Conservation (phyloP, 2,888 invertebrate species). For the Drepanosiphum platanoidis region DNA sequence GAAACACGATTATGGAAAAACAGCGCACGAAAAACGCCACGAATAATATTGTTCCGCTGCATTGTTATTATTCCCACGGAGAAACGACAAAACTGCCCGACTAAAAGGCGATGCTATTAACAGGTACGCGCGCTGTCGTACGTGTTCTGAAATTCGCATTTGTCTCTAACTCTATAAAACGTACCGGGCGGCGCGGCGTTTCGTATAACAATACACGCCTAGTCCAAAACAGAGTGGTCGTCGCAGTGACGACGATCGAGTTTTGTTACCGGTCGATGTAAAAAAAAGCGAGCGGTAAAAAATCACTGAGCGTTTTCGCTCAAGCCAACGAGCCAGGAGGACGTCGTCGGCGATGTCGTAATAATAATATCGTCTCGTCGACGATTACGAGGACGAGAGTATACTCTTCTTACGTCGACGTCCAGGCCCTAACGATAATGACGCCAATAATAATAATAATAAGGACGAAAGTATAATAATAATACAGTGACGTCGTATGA, state of each 20-base stretch:
- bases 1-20: too few relatives aligned
- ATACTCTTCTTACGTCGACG: not conserved
- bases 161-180: not conserved
- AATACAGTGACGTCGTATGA: too few relatives aligned
- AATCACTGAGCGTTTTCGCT: not conserved
- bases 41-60: too few relatives aligned
- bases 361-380: not conserved
- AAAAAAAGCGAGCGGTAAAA: slow-evolving; percentile 7
- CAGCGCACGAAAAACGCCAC: too few relatives aligned
- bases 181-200: not conserved
- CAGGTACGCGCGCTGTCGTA: too few relatives aligned
- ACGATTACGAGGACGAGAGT: not conserved
- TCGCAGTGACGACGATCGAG: slow-evolving; percentile 23
- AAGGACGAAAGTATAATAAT: not conserved
- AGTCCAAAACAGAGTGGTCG: not conserved
- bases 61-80: too few relatives aligned
- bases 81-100: not conserved
- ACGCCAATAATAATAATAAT: not conserved
- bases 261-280: not conserved
- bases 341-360: not conserved
- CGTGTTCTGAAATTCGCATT: slow-evolving; percentile 1
- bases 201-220: not conserved
- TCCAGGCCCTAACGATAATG: not conserved
- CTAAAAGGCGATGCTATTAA: not conserved
- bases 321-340: too few relatives aligned